Evolutionary conservation across 2,888 invertebrate species (phyloP), one percentile per base, ranked within the genome.

Genomic region (Sphaerophoria taeniata): DNA sequence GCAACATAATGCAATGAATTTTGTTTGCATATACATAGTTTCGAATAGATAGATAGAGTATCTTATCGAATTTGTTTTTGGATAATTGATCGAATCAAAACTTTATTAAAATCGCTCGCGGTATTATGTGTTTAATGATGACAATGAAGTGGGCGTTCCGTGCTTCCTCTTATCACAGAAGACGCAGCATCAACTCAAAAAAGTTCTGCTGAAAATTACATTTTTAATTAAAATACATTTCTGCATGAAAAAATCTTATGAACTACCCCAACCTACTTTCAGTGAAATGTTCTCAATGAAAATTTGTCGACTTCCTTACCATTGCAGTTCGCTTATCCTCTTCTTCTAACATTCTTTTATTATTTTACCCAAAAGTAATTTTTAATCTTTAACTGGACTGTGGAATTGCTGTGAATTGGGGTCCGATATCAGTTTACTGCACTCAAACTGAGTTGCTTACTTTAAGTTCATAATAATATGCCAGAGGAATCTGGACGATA

Each of bases 181-280:
- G 24, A 24, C 1, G 24, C 24, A 24, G 24, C 24, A 24, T 24
- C 24, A 24, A 24, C 24, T 24, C 24, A 24, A 24, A 24, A 24
- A 24, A 1, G 2, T 24, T 24, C 24, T n/a, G n/a, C n/a, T 24
- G 24, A 24, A 53, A 90, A 47, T 0, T 89, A 89, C 90, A 90
- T 90, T 90, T 90, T 90, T 90, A 90, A 90, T 90, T 90, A 90
- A 90, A 90, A 89, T 90, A 90, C 88, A 90, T 90, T 90, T 90
- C 89, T 89, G 90, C 90, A 89, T 89, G 89, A 78, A 85, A 72
- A 85, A 85, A 69, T 80, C 76, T 75, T 80, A 69, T 76, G 76
- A 85, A 80, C 72, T 73, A 63, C 74, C 36, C 76, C 70, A n/a
- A 61, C 24, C 24, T n/a, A n/a, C n/a, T n/a, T n/a, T n/a, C 24